A percentile compares a stretch with the other conserved stretches of the same genome.
phyloP scores from a whole-genome alignment of 2,888 invertebrate genomes.

The Eilema caniola region DNA sequence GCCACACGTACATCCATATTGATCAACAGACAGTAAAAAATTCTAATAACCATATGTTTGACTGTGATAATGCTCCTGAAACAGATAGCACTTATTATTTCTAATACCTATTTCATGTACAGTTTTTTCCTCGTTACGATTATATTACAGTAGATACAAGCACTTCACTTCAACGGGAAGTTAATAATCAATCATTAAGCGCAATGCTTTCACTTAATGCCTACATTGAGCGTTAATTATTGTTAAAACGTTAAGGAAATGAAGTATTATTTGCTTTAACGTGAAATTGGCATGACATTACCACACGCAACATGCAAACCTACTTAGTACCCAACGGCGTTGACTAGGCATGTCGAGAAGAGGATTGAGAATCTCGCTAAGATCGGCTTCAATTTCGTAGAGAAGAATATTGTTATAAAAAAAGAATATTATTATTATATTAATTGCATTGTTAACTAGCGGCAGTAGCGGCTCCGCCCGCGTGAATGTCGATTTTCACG shows the following conservation, averaged over 20 bases:
- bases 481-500: too few species aligned
- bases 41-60: too few species aligned
- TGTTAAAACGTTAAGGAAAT: conserved; percentile 24
- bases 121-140: too few species aligned
- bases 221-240: conserved; percentile 33
- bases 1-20: too few species aligned
- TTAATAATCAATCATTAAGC: conserved; percentile 24
- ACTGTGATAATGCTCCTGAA: too few species aligned
- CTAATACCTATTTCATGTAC: too few species aligned
- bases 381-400: not conserved
- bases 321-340: not conserved
- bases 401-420: too few species aligned
- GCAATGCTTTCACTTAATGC: conserved; percentile 35
- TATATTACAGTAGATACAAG: not conserved
- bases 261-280: conserved; percentile 20
- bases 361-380: not conserved
- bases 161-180: conserved; percentile 30
- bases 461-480: too few species aligned
- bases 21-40: too few species aligned
- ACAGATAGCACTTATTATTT: too few species aligned
- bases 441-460: too few species aligned
- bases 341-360: not conserved
- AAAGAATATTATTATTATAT: too few species aligned
- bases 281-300: conserved; percentile 26
- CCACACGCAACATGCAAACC: conserved; percentile 26